Conservation (phyloP, 2,797 vertebrate species). For the Chelon labrosus region DNA sequence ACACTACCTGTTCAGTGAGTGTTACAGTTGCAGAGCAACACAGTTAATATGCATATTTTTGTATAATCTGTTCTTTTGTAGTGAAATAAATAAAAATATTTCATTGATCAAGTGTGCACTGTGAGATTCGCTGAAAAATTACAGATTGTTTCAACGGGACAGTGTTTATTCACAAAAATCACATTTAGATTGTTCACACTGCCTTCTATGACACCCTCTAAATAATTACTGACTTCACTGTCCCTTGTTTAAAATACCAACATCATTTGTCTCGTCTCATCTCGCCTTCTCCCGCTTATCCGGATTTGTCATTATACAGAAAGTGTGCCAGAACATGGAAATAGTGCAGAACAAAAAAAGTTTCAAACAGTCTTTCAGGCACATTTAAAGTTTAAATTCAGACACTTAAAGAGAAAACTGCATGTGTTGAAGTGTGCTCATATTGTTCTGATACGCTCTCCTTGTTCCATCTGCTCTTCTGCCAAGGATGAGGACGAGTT, state of each 20-base stretch:
- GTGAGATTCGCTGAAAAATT: conserved; percentile 40
- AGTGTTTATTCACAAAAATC: conserved; percentile 58
- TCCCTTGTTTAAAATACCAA: conserved; percentile 7
- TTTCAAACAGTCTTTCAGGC: conserved; percentile 35
- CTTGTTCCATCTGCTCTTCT: background rate
- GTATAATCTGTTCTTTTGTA: conserved; percentile 42
- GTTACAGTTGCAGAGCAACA: conserved; percentile 14
- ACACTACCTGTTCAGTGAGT: background rate
- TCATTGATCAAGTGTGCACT: conserved; percentile 2
- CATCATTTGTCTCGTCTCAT: too few species aligned
- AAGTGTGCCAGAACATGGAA: conserved; percentile 18
- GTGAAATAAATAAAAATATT: conserved; percentile 35
- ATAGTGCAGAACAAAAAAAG: conserved; percentile 36
- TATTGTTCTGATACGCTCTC: background rate
- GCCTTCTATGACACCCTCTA: conserved; percentile 22
- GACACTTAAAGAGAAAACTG: conserved; percentile 30
- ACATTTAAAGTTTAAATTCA: conserved; percentile 29
- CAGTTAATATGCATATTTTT: conserved; percentile 30
- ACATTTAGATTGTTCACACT: conserved; percentile 48
- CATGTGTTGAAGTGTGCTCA: background rate
- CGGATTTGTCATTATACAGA: background rate
- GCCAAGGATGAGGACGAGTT: background rate
- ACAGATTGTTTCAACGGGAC: conserved; percentile 27
- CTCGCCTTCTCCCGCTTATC: too few species aligned
- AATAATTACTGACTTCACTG: conserved; percentile 2